phyloP scores from a whole-genome alignment of 1,140 invertebrate genomes.

The Eueides isabella region DNA sequence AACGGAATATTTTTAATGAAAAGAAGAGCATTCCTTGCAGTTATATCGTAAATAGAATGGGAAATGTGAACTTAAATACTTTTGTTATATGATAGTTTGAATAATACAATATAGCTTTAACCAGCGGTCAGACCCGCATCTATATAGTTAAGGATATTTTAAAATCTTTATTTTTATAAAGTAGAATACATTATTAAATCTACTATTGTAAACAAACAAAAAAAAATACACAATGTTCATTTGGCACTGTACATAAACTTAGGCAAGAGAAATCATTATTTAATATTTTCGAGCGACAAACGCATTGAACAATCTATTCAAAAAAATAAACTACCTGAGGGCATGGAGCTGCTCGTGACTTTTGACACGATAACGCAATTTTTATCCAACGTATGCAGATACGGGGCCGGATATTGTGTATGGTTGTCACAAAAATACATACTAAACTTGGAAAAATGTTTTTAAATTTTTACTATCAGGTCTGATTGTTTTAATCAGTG shows the following conservation, averaged over 20 bases:
- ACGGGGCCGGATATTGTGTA: slow-evolving; percentile 18
- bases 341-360: slow-evolving; percentile 14
- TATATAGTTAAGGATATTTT: too few species aligned
- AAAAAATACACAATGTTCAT: background rate
- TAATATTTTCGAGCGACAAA: background rate
- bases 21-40: too few species aligned
- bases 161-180: too few species aligned
- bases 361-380: slow-evolving; percentile 20
- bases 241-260: too few species aligned
- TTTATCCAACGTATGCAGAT: slow-evolving; percentile 15
- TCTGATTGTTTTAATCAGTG: background rate
- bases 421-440: background rate
- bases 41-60: too few species aligned
- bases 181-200: too few species aligned
- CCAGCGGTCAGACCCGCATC: too few species aligned
- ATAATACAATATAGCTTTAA: too few species aligned
- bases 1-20: too few species aligned
- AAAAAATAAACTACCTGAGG: slow-evolving; percentile 18
- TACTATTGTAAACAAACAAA: too few species aligned
- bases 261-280: background rate
- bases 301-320: background rate
- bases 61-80: too few species aligned
- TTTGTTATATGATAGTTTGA: too few species aligned
- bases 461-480: background rate
- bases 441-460: background rate